Evolutionary conservation across 1,140 invertebrate genomes (phyloP).

Genomic region (Sarcophaga peregrina): DNA sequence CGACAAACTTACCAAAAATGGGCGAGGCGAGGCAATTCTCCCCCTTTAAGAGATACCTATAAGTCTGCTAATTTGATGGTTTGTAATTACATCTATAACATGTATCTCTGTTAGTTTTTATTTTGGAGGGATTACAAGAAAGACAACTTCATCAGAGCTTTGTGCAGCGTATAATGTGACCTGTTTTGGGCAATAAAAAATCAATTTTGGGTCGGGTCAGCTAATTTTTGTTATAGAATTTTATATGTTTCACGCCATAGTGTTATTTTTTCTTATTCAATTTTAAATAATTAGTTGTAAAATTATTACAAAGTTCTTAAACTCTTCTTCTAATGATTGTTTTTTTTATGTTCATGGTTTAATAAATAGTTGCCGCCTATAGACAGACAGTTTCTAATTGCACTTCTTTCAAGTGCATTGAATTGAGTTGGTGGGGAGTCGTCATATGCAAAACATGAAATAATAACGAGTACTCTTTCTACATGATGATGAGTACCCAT

Average conservation of each 20-base stretch:
- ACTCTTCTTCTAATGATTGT: neutral
- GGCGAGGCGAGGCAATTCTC: no score
- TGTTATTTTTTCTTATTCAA: neutral
- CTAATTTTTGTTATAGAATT: no score
- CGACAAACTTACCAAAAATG: no score
- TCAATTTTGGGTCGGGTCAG: no score
- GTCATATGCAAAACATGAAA: constrained; percentile 27
- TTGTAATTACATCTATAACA: no score
- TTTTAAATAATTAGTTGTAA: neutral
- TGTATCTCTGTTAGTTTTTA: no score
- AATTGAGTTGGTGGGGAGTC: neutral
- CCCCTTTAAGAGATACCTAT: no score
- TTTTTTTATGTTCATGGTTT: neutral
- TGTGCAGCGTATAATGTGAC: no score
- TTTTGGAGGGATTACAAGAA: no score
- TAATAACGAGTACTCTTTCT: neutral
- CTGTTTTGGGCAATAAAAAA: no score
- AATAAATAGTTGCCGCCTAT: neutral
- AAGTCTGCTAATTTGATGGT: no score
- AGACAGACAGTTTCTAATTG: constrained; percentile 9
- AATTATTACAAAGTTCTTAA: constrained; percentile 2
- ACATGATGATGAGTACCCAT: neutral
- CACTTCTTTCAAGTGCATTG: neutral
- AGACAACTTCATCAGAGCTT: no score
- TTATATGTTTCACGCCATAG: neutral